These are phyloP conservation scores for Rostratula benghalensis DNA, from an alignment of 2,113 vertebrate species.

Conservation along the genomic window DNA sequence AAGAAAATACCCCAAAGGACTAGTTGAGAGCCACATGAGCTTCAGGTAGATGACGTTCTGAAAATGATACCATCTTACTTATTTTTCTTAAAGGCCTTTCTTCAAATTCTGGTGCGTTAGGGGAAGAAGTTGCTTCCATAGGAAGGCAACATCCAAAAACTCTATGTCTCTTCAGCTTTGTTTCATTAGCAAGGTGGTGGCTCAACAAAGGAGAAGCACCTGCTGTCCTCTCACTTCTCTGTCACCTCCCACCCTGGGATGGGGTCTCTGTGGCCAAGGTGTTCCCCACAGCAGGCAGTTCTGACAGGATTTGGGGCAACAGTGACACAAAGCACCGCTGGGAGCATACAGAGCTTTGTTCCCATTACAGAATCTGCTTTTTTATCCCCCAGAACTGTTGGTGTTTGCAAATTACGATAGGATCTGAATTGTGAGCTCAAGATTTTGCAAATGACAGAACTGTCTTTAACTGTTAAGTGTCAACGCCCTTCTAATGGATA, in stretches of 20 bases:
- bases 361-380: not conserved
- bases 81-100: not conserved
- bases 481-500: rapidly evolving
- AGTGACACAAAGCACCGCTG: too few species aligned
- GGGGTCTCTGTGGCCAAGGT: rapidly evolving
- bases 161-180: not conserved
- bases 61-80: not conserved
- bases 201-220: rapidly evolving
- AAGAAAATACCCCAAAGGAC: not conserved
- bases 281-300: rapidly evolving
- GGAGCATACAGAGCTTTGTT: not conserved
- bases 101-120: not conserved
- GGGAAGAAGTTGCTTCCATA: not conserved
- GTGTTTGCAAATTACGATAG: not conserved
- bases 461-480: rapidly evolving
- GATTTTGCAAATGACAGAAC: too few species aligned
- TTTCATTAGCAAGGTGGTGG: not conserved
- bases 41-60: not conserved
- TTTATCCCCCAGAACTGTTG: not conserved
- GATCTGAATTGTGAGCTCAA: not conserved
- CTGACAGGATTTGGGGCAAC: not conserved
- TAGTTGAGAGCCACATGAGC: not conserved
- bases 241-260: rapidly evolving
- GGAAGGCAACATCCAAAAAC: not conserved
- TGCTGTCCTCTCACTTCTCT: not conserved